Base-by-base conservation (phyloP, 2,888 invertebrate species). In the Noctua janthe region DNA sequence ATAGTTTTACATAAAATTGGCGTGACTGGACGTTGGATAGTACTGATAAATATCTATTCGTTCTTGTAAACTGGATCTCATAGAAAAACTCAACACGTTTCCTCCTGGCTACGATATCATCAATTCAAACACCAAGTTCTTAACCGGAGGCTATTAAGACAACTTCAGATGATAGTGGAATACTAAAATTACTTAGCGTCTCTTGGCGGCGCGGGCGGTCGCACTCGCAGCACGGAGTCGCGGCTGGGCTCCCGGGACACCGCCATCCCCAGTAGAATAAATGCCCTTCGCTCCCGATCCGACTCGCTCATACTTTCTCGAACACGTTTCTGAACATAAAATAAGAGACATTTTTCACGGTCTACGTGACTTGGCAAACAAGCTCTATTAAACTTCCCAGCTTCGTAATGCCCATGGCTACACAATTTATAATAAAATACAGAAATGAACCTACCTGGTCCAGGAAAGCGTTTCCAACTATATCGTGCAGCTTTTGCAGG, bases 281-380 rank as follows among this genome's bases (percentile, higher is more conserved):
- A 96, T 62, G 97, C 96, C 85, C 96, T 92, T 84, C 94, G 95
- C 89, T 97, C 97, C 51, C 95, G 94, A 87, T 96, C 96, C 17
- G 94, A 94, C 88, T 96, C 96, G 75, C 94, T 95, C 95, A 95
- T 96, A 78, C 90, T 89, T 71, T 92, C 90, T 74, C 92, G 92
- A 67, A 96, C 94, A 87, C 96, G 95, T 94, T 95, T 95, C 96
- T 96, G 90, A 82, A 88, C 91, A 91, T 87, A 91, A 90, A 89
- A 89, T 88, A 88, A 83, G 87, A 84, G 82, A 84, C 76, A 89
- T 90, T 84, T 87, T 87, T 87, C 83, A 88, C 79, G 74, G 77
- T 81, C 71, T 85, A 91, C 90, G 92, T 92, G 90, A 91, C 90
- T 90, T 89, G 88, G 86, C 82, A 87, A 90, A 83, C 85, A 88